These are phyloP conservation scores for Pseudomyrmex sp. DNA, from an alignment of 1,140 invertebrate species.

Conservation along the genomic window DNA sequence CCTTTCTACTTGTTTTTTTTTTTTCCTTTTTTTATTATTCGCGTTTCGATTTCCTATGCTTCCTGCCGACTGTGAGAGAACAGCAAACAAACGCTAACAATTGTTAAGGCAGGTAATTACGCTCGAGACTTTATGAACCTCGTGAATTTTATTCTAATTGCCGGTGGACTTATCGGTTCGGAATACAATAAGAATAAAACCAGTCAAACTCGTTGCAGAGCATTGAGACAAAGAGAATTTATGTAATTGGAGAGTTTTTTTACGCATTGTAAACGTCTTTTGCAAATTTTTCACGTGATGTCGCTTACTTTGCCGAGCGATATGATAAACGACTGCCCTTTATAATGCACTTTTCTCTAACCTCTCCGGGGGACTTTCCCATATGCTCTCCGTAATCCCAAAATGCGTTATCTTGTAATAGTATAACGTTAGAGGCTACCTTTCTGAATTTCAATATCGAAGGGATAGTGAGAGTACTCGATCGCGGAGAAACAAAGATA, in stretches of 20 bases:
- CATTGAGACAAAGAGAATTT: conserved; percentile 1
- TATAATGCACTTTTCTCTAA: conserved; percentile 43
- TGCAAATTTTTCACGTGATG: conserved; percentile 13
- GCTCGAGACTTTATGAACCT: conserved; percentile 23
- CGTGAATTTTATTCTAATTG: conserved; percentile 12
- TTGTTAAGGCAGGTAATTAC: conserved; percentile 62
- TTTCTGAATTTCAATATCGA: conserved; percentile 50
- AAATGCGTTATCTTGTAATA: conserved; percentile 23
- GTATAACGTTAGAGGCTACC: conserved; percentile 17
- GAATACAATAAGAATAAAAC: background rate
- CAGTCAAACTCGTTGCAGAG: background rate
- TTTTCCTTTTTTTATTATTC: conserved; percentile 71
- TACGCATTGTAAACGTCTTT: conserved; percentile 12
- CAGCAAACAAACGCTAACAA: conserved; percentile 72
- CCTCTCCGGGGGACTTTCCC: conserved; percentile 1
- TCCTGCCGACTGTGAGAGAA: conserved; percentile 67
- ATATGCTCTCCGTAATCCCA: background rate
- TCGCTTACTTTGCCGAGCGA: background rate
- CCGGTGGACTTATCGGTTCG: conserved; percentile 15
- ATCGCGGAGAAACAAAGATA: conserved; percentile 13
- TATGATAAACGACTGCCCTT: background rate
- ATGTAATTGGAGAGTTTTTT: background rate
- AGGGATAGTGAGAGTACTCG: conserved; percentile 1
- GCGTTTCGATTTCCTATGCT: conserved; percentile 70
- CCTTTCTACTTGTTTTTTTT: conserved; percentile 73